phyloP scores from a whole-genome alignment of 2,888 invertebrate species.

The Diarsia dahlii region DNA sequence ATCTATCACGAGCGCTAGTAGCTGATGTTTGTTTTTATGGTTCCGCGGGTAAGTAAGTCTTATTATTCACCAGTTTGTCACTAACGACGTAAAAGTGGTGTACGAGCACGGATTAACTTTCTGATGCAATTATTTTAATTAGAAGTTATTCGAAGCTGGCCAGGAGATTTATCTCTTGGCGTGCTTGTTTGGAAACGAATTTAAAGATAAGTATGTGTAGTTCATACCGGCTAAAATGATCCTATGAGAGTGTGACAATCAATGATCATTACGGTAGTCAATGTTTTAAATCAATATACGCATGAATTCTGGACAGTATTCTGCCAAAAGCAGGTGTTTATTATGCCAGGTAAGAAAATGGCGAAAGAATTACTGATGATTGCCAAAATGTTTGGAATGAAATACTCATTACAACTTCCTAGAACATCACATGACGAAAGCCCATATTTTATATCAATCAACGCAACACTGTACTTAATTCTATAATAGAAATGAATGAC shows the following conservation, averaged over 20 bases:
- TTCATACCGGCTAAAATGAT: slow-evolving; percentile 6
- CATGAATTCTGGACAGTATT: neutral
- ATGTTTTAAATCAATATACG: slow-evolving; percentile 1
- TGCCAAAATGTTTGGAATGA: slow-evolving; percentile 33
- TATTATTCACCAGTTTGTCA: slow-evolving; percentile 46
- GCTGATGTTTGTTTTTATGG: slow-evolving; percentile 62
- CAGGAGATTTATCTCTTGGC: slow-evolving; percentile 42
- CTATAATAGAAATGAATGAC: slow-evolving; percentile 3
- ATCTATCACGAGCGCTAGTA: slow-evolving; percentile 59
- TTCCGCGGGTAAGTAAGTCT: slow-evolving; percentile 50
- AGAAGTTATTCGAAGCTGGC: slow-evolving; percentile 34
- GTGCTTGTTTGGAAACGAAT: slow-evolving; percentile 45
- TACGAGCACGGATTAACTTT: slow-evolving; percentile 57
- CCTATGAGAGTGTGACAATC: neutral
- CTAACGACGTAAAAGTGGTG: slow-evolving; percentile 57
- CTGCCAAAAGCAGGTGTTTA: neutral
- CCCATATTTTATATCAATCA: slow-evolving; percentile 28
- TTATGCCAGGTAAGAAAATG: slow-evolving; percentile 18
- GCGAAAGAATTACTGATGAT: neutral
- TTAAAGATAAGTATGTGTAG: slow-evolving; percentile 16
- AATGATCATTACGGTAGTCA: neutral
- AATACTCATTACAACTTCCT: slow-evolving; percentile 17
- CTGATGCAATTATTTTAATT: slow-evolving; percentile 62
- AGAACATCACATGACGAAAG: neutral
- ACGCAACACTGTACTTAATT: slow-evolving; percentile 3